Base-by-base conservation (phyloP, 2,888 invertebrate genomes). In the Drosophila infuscata region DNA sequence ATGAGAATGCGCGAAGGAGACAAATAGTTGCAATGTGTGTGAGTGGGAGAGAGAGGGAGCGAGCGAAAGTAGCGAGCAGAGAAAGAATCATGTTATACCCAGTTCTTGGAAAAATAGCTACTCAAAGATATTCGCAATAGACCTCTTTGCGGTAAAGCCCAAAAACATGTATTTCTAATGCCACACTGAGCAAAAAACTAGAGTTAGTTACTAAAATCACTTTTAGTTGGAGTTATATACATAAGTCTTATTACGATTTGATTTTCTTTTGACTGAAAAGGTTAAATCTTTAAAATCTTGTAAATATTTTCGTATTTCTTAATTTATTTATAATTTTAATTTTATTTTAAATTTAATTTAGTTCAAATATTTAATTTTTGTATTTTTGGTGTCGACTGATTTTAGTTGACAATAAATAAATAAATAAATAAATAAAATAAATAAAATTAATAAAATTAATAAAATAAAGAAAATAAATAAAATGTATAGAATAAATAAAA, bases 1-100 rank as follows among this genome's bases (percentile, higher is more conserved):
- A 89, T 83, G 79, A 79, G 78, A 68, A 80, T 73, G 54, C 57
- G 74, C 76, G 61, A 69, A 63, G 68, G 58, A 74, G 58, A 54
- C n/a, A 66, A 56, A 77, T 29, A 36, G 46, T 6, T 15, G 8
- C 15, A 25, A 15, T 2, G 25, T 15, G 46, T 25, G 4, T 33
- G 56, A 15, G 53, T 35, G 38, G 11, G 25, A 17, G 32, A 11
- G n/a, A 54, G 6, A 12, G 60, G 58, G 20, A 38, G 49, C 20
- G 41, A 36, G 71, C 36, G 60, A 63, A 9, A 46, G 49, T 25
- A 29, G 41, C 15, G 4, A 20, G 25, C 35, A 51, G 29, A 33
- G 32, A 63, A 29, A 56, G 49, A 71, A 46, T 30, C 60, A 56
- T 75, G 76, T 71, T 78, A 48, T 64, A 38, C 71, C 41, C 53